phyloP scores from a whole-genome alignment of 1,140 invertebrate species.

The silkworm (Bombyx mori) region ASM3026992v2 NC_085111.1:13561501-13562000 shows the following conservation, averaged over 20 bases:
- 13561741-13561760: neutral
- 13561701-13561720: neutral
- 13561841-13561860: slow-evolving; percentile 31
- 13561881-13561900: slow-evolving; percentile 58
- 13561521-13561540: too few relatives aligned
- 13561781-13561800: neutral
- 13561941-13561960: slow-evolving; percentile 29
- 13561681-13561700: neutral
- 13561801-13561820: neutral
- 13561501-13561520: too few relatives aligned
- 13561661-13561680: neutral
- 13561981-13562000: slow-evolving; percentile 66
- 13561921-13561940: slow-evolving; percentile 55
- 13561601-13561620: too few relatives aligned
- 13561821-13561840: neutral
- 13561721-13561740: neutral
- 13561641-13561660: too few relatives aligned
- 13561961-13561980: slow-evolving; percentile 25
- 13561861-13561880: slow-evolving; percentile 68
- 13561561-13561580: too few relatives aligned
- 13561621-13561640: too few relatives aligned
- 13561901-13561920: slow-evolving; percentile 53
- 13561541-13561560: too few relatives aligned
- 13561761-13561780: neutral
- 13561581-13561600: too few relatives aligned